These are phyloP conservation scores for Crenichthys baileyi DNA, from an alignment of 2,797 vertebrate genomes.

Conservation along the genomic window DNA sequence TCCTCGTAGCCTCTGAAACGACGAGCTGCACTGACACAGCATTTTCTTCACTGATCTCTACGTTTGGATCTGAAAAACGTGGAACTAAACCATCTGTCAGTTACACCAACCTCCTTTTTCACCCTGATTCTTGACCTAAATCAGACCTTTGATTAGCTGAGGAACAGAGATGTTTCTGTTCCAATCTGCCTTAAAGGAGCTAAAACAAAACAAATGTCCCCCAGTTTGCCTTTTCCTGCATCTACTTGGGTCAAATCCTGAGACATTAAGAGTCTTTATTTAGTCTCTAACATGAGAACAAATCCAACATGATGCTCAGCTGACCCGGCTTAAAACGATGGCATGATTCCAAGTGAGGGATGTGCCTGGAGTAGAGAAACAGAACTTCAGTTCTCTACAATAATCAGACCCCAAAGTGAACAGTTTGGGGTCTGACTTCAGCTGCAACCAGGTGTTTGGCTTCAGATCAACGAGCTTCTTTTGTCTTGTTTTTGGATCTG, in stretches of 20 bases:
- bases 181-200: neutral
- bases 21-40: too few relatives aligned
- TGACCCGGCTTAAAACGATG: conserved; percentile 51
- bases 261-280: conserved; percentile 35
- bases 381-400: neutral
- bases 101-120: too few relatives aligned
- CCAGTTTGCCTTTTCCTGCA: neutral
- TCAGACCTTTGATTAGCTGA: too few relatives aligned
- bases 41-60: too few relatives aligned
- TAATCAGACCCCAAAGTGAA: neutral
- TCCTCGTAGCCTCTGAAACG: too few relatives aligned
- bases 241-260: neutral
- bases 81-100: neutral
- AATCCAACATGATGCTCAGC: conserved; percentile 59
- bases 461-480: conserved; percentile 6
- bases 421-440: conserved; percentile 11
- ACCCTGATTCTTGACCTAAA: too few relatives aligned
- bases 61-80: neutral
- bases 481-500: neutral
- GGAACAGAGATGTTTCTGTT: neutral
- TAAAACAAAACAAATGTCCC: neutral
- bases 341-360: conserved; percentile 14
- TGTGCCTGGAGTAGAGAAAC: conserved; percentile 3
- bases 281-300: conserved; percentile 47
- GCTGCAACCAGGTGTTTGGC: conserved; percentile 18